phyloP scores from a whole-genome alignment of 2,888 invertebrate genomes.

The Cyclophora albipunctata region DNA sequence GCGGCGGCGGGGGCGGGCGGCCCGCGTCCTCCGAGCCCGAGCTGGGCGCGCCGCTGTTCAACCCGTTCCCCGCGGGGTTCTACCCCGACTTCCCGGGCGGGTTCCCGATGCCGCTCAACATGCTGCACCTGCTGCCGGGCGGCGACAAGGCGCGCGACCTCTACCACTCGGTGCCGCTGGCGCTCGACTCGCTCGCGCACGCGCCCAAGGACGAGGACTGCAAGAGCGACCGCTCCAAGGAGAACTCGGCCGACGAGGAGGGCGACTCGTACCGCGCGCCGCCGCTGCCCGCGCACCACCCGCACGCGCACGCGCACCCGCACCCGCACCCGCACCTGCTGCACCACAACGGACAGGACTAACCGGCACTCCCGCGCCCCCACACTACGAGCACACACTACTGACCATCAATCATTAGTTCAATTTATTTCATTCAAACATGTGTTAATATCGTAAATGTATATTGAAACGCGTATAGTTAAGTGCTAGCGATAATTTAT shows the following conservation, averaged over 20 bases:
- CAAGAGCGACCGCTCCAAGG: conserved; percentile 78
- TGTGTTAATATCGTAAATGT: conserved; percentile 51
- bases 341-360: conserved; percentile 89
- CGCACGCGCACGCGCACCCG: conserved; percentile 71
- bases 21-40: conserved; percentile 82
- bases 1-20: conserved; percentile 53
- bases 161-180: conserved; percentile 74
- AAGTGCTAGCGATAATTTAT: conserved; percentile 67
- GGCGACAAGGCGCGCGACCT: conserved; percentile 83
- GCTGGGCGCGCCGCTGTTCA: conserved; percentile 81
- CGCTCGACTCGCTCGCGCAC: conserved; percentile 72
- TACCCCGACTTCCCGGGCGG: conserved; percentile 88
- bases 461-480: conserved; percentile 57
- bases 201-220: conserved; percentile 77
- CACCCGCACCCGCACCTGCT: conserved; percentile 62
- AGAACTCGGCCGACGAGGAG: conserved; percentile 76
- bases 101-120: conserved; percentile 88
- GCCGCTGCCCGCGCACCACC: conserved; percentile 77
- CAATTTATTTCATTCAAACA: not conserved
- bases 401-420: too few species aligned
- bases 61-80: conserved; percentile 86
- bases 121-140: conserved; percentile 88
- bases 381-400: not conserved
- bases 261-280: conserved; percentile 69
- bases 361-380: conserved; percentile 23